Evolutionary conservation across 2,888 invertebrate genomes (phyloP), one percentile per base, ranked within the genome.

Genomic region (Candidula unifasciata): DNA sequence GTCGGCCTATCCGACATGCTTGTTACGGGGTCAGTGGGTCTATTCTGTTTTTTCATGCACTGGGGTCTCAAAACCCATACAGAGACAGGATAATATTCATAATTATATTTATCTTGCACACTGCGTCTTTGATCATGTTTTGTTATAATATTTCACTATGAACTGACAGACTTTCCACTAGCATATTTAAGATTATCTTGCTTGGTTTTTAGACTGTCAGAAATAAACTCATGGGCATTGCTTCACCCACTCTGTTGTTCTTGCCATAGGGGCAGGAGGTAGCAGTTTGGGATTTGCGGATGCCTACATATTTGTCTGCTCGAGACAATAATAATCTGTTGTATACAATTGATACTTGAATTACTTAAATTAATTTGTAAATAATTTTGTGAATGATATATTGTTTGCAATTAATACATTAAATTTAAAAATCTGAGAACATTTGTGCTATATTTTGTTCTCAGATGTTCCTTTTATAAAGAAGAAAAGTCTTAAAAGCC

Each of bases 171-270:
- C n/a, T 57, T 78, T 78, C 78, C 68, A 33, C 79, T 13, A 66
- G 37, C 66, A 66, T 79, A 66, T 79, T 79, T n/a, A 79, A 79
- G 79, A 44, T 66, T 33, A 79, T 2, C 79, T 44, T 66, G 66
- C 10, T 30, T 77, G 44, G 73, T 52, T 81, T 81, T 73, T 73
- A 57, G 24, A 35, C 81, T 73, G 73, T 81, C 81, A 73, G 44
- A 81, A 27, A 81, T 60, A 13, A 81, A 81, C 27, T 18, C 54
- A 8, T 3, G 30, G 73, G 80, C 80, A 80, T 84, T 80, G 79
- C 80, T 80, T 83, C 74, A 84, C 80, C 80, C 73, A 71, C 74
- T 54, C 64, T 80, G 84, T 69, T 80, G 71, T 44, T 83, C 54
- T 78, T 68, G 64, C 64, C 78, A 57, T 27, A 64, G 76, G 30